These are phyloP conservation scores for Centropus bengalensis DNA, from an alignment of 2,113 vertebrate genomes.

Conservation along the genomic window DNA sequence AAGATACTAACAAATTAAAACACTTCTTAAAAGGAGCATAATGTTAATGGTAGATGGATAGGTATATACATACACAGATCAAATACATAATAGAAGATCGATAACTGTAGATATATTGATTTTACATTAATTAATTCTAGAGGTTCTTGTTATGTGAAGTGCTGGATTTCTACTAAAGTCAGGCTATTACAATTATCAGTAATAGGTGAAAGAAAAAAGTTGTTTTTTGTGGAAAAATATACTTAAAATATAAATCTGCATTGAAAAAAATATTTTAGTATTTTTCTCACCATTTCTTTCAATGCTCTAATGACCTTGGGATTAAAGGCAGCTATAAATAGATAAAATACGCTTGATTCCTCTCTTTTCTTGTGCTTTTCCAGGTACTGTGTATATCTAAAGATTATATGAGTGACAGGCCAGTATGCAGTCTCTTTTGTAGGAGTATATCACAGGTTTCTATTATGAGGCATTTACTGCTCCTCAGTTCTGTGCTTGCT, in stretches of 20 bases:
- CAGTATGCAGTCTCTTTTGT: not conserved
- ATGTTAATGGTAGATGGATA: not conserved
- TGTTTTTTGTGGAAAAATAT: not conserved
- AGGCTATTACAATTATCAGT: not conserved
- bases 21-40: not conserved
- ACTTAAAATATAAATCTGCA: not conserved
- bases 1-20: slow-evolving; percentile 10
- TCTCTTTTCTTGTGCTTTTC: not conserved
- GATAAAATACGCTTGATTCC: not conserved
- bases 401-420: slow-evolving; percentile 2
- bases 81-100: not conserved
- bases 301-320: not conserved
- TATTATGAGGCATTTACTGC: slow-evolving; percentile 37
- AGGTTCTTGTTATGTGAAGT: not conserved
- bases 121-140: not conserved
- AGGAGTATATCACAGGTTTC: slow-evolving; percentile 17
- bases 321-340: slow-evolving; percentile 20
- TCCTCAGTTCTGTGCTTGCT: slow-evolving; percentile 8
- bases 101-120: not conserved
- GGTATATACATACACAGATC: too few relatives aligned
- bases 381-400: not conserved
- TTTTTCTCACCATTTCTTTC: not conserved
- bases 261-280: not conserved
- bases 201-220: not conserved
- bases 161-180: not conserved